phyloP scores from a whole-genome alignment of 2,113 vertebrate genomes.

The Ibidorhyncha struthersii region DNA sequence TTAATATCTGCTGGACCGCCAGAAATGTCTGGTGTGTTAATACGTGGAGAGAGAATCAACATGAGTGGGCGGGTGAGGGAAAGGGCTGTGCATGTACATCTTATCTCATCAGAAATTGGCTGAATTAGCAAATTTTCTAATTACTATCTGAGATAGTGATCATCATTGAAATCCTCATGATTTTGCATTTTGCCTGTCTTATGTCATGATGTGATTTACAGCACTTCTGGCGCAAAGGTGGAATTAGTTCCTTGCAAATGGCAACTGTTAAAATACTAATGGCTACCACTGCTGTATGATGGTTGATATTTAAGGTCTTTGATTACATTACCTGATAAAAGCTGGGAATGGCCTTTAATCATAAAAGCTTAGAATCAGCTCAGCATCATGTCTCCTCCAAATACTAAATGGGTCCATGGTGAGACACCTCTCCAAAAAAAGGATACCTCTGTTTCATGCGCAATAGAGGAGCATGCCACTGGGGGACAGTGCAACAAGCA shows the following conservation, averaged over 20 bases:
- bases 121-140: not conserved
- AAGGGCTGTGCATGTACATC: not conserved
- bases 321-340: not conserved
- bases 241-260: not conserved
- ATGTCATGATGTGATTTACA: not conserved
- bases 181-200: not conserved
- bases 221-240: not conserved
- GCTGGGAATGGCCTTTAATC: not conserved
- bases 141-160: not conserved
- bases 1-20: slow-evolving; percentile 19
- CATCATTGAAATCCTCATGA: not conserved
- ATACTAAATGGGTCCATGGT: not conserved
- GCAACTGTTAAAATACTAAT: not conserved
- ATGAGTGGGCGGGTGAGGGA: not conserved
- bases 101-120: slow-evolving; percentile 6
- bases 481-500: rapidly evolving
- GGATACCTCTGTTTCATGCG: not conserved
- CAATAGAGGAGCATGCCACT: not conserved
- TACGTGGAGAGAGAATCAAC: not conserved
- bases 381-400: not conserved
- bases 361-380: not conserved
- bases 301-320: not conserved
- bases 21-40: slow-evolving; percentile 33
- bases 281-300: not conserved
- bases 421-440: not conserved